phyloP scores from a whole-genome alignment of 2,888 invertebrate species.

The Drosophila infuscata region DNA sequence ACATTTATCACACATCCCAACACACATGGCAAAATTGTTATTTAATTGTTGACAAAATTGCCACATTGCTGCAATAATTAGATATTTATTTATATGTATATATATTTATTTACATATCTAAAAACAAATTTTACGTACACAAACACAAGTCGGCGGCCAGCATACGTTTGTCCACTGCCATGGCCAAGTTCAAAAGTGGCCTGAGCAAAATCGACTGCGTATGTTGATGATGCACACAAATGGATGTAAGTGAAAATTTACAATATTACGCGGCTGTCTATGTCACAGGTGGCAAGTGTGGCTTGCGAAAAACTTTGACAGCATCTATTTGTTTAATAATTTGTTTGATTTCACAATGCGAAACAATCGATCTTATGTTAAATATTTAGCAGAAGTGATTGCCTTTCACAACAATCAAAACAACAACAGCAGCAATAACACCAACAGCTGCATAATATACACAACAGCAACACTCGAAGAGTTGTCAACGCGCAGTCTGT shows the following conservation, averaged over 20 bases:
- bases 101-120: slow-evolving; percentile 20
- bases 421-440: slow-evolving; percentile 34
- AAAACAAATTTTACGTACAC: slow-evolving; percentile 17
- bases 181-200: slow-evolving; percentile 69
- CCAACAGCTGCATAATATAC: slow-evolving; percentile 54
- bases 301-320: slow-evolving; percentile 30
- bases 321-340: slow-evolving; percentile 41
- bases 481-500: slow-evolving; percentile 40
- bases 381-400: slow-evolving; percentile 52
- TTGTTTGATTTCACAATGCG: slow-evolving; percentile 53
- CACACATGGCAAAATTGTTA: slow-evolving; percentile 13
- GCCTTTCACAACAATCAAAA: slow-evolving; percentile 49
- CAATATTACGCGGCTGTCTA: slow-evolving; percentile 20
- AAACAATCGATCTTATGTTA: slow-evolving; percentile 51
- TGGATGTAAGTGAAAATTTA: background rate
- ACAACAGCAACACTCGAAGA: slow-evolving; percentile 29
- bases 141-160: slow-evolving; percentile 35
- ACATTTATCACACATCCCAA: slow-evolving; percentile 14
- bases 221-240: slow-evolving; percentile 33
- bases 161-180: slow-evolving; percentile 55
- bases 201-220: slow-evolving; percentile 38
- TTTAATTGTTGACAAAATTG: slow-evolving; percentile 34
- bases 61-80: slow-evolving; percentile 18
- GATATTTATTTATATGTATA: slow-evolving; percentile 21
- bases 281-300: slow-evolving; percentile 25